A percentile compares a stretch with the other conserved stretches of the same genome.
Conservation (phyloP, 2,888 invertebrate genomes). For the Amblyjoppa fuscipennis region DNA sequence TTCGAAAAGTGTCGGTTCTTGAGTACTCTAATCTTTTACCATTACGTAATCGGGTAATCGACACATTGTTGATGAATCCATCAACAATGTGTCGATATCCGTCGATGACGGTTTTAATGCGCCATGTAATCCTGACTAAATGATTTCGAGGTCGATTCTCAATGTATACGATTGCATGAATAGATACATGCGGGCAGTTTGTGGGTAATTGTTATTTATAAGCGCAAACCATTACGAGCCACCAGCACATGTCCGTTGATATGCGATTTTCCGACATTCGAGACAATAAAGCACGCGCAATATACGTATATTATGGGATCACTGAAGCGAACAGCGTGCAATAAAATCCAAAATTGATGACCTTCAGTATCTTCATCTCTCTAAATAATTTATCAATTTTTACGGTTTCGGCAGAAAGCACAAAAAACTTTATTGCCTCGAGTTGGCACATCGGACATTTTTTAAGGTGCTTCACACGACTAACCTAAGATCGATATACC, state of each 20-base stretch:
- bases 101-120: neutral
- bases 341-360: constrained; percentile 26
- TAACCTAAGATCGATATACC: neutral
- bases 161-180: neutral
- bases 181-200: constrained; percentile 16
- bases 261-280: constrained; percentile 22
- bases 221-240: constrained; percentile 1
- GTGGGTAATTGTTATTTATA: neutral
- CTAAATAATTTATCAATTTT: constrained; percentile 32
- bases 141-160: constrained; percentile 6
- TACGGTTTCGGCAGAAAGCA: neutral
- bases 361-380: constrained; percentile 1
- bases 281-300: constrained; percentile 46
- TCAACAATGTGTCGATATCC: neutral
- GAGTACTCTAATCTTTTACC: neutral
- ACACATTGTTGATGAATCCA: neutral
- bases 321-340: constrained; percentile 41
- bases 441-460: neutral
- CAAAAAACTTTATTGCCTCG: neutral
- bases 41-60: too few species aligned
- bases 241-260: constrained; percentile 25
- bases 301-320: neutral
- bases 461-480: neutral
- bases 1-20: neutral
- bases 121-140: neutral